Base-by-base conservation (phyloP, 2,888 invertebrate genomes). In the Bellardia bayeri region DNA sequence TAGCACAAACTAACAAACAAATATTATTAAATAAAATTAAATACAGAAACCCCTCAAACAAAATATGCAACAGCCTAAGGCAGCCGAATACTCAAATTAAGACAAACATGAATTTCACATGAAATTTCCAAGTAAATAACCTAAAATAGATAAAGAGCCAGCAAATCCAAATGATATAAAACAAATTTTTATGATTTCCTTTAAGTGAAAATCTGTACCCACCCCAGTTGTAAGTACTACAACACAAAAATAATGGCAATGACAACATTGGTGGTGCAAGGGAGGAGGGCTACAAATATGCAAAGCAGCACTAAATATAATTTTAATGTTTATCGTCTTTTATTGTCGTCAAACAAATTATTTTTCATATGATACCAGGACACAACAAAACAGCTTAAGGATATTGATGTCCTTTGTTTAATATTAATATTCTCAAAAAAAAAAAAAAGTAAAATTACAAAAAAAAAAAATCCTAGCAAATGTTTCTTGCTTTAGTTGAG, bases 261-360 rank as follows among this genome's bases (percentile, higher is more conserved):
- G 45, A 37, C 37, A 37, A 6, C 37, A 37, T 1, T 71, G 71
- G 61, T 63, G 42, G 71, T 81, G 16, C 14, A 71, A 23, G 23
- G 23, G 23, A n/a, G n/a, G 14, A 33, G 23, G 14, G 42, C 37
- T 23, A 3, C 33, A 16, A 64, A 33, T 85, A 85, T 85, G 80
- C 85, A 85, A 85, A 85, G 75, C 42, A 80, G 79, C 37, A 81
- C 40, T 64, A 56, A 83, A 92, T 92, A 92, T 92, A 91, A 92
- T 92, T 92, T 92, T 92, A 92, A 92, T 92, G 93, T 92, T 92
- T 92, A 92, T 92, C 93, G 90, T 92, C 92, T 92, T 92, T 92
- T 92, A 92, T 92, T 92, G 92, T 92, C 92, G 92, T 92, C 92
- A 92, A 92, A 92, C 92, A 92, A 92, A 92, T 92, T 92, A 92